These are phyloP conservation scores for Neosalanx taihuensis DNA, from an alignment of 2,797 vertebrate genomes.

Conservation along the genomic window DNA sequence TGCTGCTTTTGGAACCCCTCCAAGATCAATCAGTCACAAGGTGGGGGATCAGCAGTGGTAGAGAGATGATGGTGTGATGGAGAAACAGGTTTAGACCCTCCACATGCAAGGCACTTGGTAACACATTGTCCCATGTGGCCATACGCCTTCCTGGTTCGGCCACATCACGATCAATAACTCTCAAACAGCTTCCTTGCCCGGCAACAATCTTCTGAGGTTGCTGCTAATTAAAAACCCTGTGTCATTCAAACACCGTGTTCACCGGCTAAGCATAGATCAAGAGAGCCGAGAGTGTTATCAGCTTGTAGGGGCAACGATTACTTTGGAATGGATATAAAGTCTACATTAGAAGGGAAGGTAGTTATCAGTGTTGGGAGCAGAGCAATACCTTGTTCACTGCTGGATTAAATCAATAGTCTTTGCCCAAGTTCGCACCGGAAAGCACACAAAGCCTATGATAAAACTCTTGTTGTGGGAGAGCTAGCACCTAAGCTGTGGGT, in stretches of 20 bases:
- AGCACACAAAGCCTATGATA: constrained; percentile 1
- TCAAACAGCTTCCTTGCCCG: background rate
- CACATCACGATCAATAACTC: background rate
- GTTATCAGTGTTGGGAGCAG: background rate
- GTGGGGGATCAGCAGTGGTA: constrained; percentile 7
- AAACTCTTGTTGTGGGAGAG: constrained; percentile 9
- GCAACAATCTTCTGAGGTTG: background rate
- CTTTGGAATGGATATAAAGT: background rate
- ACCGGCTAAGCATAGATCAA: background rate
- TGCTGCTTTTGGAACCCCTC: constrained; percentile 5
- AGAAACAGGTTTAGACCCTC: background rate
- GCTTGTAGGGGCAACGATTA: background rate
- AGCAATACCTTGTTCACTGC: background rate
- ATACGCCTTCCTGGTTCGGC: background rate
- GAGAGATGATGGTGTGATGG: background rate
- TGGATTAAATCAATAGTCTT: background rate
- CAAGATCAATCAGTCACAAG: constrained; percentile 19
- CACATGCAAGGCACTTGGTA: too few relatives aligned
- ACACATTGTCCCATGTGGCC: background rate
- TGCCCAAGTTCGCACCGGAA: background rate
- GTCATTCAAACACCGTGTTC: background rate
- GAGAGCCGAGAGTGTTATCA: background rate
- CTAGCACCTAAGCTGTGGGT: constrained; percentile 4
- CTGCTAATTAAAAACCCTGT: background rate
- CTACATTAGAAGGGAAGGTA: background rate